Evolutionary conservation across 2,797 vertebrate species (phyloP), one percentile per base, ranked within the genome.

Genomic region (Cirrhinus molitorella): DNA sequence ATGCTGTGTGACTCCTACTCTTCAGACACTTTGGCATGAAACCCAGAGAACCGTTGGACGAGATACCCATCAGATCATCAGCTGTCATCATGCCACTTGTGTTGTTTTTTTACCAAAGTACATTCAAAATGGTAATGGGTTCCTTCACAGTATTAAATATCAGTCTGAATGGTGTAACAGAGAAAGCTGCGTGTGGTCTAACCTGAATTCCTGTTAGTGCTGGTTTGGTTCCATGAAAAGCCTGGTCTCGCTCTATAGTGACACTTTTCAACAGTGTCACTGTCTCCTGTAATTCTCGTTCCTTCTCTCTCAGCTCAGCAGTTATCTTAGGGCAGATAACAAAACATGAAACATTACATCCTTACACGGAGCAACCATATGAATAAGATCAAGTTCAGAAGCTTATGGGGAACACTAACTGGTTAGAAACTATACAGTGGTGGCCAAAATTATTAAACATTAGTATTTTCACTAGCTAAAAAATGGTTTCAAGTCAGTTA

Each of bases 231-330:
- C 0, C 92, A 90, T 66, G 85, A 55, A 90, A 2, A 0, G 90
- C 92, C 88, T 92, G 90, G 85, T 97, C 94, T 91, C 93, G 90
- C 89, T 96, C 94, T 53, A 79, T 59, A 14, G 90, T 78, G 49
- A 94, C 86, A 51, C 91, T 89, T 81, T 80, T 91, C 67, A 95
- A 86, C 79, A 93, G 5, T 34, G 83, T 81, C 43, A 90, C 89
- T 53, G 91, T 65, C 25, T 95, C 93, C 65, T 83, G 86, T 45
- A 96, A 87, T 23, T 89, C 90, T 31, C 82, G 88, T 80, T 95
- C 94, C 25, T 91, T 94, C 87, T 96, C 94, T 80, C 89, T 91
- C 21, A 96, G 90, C 86, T 93, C 92, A 63, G 93, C 96, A 65
- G 83, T 90, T 65, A 66, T 87, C 95, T 96, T 84, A 81, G 43